phyloP scores from a whole-genome alignment of 2,113 vertebrate species.

The Herpetotheres cachinnans region DNA sequence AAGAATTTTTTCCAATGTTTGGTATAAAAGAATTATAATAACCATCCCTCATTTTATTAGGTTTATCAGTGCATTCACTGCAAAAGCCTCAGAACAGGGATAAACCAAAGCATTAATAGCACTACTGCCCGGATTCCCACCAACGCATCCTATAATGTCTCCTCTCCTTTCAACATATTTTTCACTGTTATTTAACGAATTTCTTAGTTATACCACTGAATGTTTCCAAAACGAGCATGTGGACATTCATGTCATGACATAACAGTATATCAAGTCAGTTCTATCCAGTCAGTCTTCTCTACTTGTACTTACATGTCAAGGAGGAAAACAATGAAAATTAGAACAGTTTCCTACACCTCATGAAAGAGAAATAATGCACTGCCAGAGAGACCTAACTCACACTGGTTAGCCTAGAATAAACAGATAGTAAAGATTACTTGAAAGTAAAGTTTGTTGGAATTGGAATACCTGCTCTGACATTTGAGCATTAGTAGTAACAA shows the following conservation, averaged over 20 bases:
- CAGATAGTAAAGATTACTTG: not conserved
- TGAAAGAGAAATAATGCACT: not conserved
- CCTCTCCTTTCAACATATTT: not conserved
- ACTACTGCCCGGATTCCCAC: not conserved
- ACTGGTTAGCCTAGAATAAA: not conserved
- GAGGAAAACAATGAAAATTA: not conserved
- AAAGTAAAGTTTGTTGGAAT: not conserved
- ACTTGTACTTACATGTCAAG: not conserved
- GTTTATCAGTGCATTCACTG: not conserved
- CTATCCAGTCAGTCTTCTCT: not conserved
- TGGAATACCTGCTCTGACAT: not conserved
- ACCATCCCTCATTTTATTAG: not conserved
- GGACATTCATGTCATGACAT: not conserved
- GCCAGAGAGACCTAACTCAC: not conserved
- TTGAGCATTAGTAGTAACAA: slow-evolving; percentile 4
- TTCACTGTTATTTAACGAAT: not conserved
- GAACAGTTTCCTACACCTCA: not conserved
- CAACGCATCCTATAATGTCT: rapidly evolving
- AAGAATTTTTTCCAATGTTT: not conserved
- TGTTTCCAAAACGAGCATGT: not conserved
- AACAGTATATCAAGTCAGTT: not conserved
- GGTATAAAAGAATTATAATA: not conserved
- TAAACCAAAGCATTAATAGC: not conserved
- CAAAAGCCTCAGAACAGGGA: not conserved
- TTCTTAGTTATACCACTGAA: not conserved